Percentiles rank a stretch among this genome's conserved stretches.
These are phyloP conservation scores for Sciurus niger DNA, from an alignment of 2,113 vertebrate genomes.

Conservation along the genomic window DNA sequence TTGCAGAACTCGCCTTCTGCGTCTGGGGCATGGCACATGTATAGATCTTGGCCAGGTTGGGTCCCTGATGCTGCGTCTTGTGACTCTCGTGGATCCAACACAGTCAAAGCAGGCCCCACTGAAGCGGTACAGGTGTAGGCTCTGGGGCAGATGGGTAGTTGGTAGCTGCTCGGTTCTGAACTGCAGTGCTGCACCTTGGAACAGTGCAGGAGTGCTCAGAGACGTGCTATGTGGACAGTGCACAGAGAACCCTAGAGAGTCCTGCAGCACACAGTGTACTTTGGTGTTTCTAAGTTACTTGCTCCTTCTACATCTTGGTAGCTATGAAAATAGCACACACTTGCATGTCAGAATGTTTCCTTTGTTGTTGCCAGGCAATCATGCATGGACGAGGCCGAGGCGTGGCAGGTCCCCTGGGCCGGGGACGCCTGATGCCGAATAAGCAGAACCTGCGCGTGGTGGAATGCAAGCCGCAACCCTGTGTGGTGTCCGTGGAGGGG, in stretches of 20 bases:
- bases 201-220: fast-evolving
- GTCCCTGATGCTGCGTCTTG: fast-evolving
- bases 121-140: neutral
- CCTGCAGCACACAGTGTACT: fast-evolving
- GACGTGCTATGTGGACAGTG: no score
- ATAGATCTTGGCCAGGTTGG: fast-evolving
- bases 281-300: slow-evolving; percentile 60
- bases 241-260: neutral
- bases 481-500: slow-evolving; percentile 96
- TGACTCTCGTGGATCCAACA: neutral
- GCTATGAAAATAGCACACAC: slow-evolving; percentile 33
- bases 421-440: slow-evolving; percentile 91
- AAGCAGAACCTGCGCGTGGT: slow-evolving; percentile 92
- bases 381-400: slow-evolving; percentile 94
- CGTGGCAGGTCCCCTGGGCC: slow-evolving; percentile 90
- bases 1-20: neutral
- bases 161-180: no score
- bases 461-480: slow-evolving; percentile 92
- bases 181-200: fast-evolving
- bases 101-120: fast-evolving
- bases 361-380: slow-evolving; percentile 91
- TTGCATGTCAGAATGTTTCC: slow-evolving; percentile 79
- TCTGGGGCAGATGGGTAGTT: no score
- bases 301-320: slow-evolving; percentile 5
- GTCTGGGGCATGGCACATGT: no score